Percentiles rank a stretch among this genome's conserved stretches.
These are phyloP conservation scores for Orchestia grillus DNA, from an alignment of 1,140 invertebrate genomes.

Conservation along the genomic window DNA sequence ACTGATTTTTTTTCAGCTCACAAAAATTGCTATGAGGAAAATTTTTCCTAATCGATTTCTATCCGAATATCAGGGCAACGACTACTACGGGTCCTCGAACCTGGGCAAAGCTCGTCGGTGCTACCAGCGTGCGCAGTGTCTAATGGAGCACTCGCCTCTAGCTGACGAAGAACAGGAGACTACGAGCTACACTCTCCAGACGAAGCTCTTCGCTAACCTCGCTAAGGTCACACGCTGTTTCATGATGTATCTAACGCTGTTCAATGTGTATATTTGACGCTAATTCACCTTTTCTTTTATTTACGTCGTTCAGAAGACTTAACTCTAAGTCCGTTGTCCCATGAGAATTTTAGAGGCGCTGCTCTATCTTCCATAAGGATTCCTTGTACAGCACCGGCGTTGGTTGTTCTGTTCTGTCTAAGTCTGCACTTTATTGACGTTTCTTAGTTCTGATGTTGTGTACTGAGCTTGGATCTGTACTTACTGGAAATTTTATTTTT, in stretches of 20 bases:
- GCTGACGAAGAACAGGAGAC: constrained; percentile 9
- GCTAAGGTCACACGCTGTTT: background rate
- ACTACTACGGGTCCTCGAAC: background rate
- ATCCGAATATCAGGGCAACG: background rate
- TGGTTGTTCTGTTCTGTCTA: background rate
- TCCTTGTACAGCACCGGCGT: background rate
- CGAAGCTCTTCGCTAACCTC: constrained; percentile 21
- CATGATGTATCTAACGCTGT: background rate
- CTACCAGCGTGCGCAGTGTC: background rate
- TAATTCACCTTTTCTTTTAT: background rate
- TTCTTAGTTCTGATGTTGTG: background rate
- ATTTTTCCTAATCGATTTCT: background rate
- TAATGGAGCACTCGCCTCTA: constrained; percentile 6
- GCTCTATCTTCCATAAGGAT: background rate
- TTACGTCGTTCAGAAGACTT: background rate
- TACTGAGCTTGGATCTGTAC: background rate
- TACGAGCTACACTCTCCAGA: constrained; percentile 9
- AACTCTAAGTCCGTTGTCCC: background rate
- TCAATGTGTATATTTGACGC: background rate
- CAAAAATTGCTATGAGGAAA: too few relatives aligned
- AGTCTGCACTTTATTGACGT: background rate
- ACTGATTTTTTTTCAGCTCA: too few relatives aligned
- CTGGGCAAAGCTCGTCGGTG: background rate
- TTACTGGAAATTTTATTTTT: background rate
- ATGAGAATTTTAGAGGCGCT: background rate